Evolutionary conservation across 2,113 vertebrate genomes (phyloP).

Genomic region (Thryonomys swinderianus): DNA sequence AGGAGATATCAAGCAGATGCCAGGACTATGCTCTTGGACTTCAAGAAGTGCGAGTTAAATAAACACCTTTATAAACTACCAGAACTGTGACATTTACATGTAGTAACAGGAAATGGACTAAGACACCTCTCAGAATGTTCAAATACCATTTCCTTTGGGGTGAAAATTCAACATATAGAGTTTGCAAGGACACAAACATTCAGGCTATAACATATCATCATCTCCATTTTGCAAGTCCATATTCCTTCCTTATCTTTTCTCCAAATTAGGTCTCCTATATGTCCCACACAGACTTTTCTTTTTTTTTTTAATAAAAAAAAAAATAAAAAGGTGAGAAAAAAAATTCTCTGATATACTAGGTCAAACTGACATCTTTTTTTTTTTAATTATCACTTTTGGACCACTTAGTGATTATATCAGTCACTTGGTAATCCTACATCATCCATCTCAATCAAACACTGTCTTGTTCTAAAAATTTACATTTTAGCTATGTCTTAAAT

Average conservation of each 20-base stretch:
- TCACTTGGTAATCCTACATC: background rate
- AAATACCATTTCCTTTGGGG: background rate
- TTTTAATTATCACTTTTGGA: background rate
- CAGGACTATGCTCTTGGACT: background rate
- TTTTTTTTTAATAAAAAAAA: background rate
- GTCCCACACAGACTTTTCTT: background rate
- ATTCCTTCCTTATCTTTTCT: background rate
- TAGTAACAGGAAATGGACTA: background rate
- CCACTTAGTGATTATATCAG: background rate
- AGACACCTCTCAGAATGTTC: background rate
- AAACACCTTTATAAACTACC: background rate
- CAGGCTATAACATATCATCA: background rate
- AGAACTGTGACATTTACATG: background rate
- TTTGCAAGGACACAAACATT: background rate
- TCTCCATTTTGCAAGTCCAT: background rate
- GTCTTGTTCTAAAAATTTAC: background rate
- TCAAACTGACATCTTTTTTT: background rate
- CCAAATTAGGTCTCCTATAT: background rate
- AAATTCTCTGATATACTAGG: background rate
- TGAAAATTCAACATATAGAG: background rate
- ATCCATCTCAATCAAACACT: background rate
- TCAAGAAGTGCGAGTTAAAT: background rate
- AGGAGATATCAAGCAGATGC: background rate
- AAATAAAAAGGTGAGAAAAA: background rate
- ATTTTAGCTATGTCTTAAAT: background rate